Evolutionary conservation across 1,140 invertebrate species (phyloP).

Genomic region (Drosophila pachea): DNA sequence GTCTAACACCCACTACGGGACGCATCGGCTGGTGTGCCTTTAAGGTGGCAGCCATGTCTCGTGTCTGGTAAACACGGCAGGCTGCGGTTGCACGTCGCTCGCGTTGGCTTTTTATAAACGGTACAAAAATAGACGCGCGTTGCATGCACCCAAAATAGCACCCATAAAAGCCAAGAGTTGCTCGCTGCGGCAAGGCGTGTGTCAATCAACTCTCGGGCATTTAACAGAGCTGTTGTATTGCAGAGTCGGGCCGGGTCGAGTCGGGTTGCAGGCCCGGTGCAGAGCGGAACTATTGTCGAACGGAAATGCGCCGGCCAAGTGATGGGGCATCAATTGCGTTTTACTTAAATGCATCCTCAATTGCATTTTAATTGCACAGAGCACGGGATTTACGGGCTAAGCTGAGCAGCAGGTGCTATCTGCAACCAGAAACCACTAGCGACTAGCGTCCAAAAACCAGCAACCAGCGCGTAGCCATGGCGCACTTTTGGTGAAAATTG

Average conservation of each 20-base stretch:
- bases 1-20: not conserved
- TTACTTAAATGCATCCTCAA: conserved; percentile 69
- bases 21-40: conserved; percentile 1
- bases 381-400: conserved; percentile 49
- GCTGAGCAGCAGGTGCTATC: conserved; percentile 48
- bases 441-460: conserved; percentile 39
- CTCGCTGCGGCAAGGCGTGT: conserved; percentile 33
- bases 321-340: conserved; percentile 40
- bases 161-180: not conserved
- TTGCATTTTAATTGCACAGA: conserved; percentile 69
- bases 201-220: conserved; percentile 63
- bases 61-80: conserved; percentile 57
- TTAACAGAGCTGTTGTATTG: conserved; percentile 53
- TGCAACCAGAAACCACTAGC: conserved; percentile 48
- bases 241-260: not conserved
- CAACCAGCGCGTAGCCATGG: conserved; percentile 12
- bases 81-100: conserved; percentile 53
- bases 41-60: conserved; percentile 41
- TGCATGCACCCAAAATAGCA: conserved; percentile 66
- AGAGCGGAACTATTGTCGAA: conserved; percentile 35
- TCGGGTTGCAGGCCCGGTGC: not conserved
- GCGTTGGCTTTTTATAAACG: conserved; percentile 54
- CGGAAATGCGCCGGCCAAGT: conserved; percentile 31
- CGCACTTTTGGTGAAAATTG: conserved; percentile 62
- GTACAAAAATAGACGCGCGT: conserved; percentile 63